Conservation (phyloP, 2,888 invertebrate genomes). For the Ophion obscuratus region DNA sequence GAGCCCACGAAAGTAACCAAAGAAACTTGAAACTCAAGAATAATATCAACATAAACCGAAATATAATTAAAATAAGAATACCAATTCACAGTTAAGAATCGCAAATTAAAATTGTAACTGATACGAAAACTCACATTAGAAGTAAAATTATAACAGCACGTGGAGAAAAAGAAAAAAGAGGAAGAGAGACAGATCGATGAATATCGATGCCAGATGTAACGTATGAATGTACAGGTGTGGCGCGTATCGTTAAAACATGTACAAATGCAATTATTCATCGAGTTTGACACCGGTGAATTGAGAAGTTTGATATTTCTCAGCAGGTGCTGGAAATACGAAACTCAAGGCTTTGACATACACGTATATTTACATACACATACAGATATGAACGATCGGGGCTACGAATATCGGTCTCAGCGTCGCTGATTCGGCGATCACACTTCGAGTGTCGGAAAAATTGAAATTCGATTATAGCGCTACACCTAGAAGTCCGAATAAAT, state of each 20-base stretch:
- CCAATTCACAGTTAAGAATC: not conserved
- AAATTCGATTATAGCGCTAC: not conserved
- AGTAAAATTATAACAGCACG: not conserved
- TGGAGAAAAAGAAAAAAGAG: not conserved
- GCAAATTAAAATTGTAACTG: not conserved
- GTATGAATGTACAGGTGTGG: slow-evolving; percentile 49
- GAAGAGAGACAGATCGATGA: not conserved
- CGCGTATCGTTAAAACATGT: slow-evolving; percentile 38
- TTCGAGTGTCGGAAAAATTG: slow-evolving; percentile 13
- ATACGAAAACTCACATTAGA: not conserved
- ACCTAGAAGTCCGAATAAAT: too few relatives aligned
- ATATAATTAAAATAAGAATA: not conserved
- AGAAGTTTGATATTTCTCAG: slow-evolving; percentile 51
- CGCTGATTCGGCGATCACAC: slow-evolving; percentile 22
- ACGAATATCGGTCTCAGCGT: slow-evolving; percentile 15
- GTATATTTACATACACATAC: not conserved
- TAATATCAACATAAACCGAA: not conserved
- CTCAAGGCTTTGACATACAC: slow-evolving; percentile 42
- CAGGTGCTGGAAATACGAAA: slow-evolving; percentile 59
- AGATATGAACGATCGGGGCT: slow-evolving; percentile 3
- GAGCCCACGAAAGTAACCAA: not conserved
- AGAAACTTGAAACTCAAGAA: not conserved
- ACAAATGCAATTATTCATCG: slow-evolving; percentile 39
- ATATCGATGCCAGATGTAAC: not conserved
- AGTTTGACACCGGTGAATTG: slow-evolving; percentile 32